Conservation (phyloP, 2,797 vertebrate species). For the Petrocephalus sullivani region DNA sequence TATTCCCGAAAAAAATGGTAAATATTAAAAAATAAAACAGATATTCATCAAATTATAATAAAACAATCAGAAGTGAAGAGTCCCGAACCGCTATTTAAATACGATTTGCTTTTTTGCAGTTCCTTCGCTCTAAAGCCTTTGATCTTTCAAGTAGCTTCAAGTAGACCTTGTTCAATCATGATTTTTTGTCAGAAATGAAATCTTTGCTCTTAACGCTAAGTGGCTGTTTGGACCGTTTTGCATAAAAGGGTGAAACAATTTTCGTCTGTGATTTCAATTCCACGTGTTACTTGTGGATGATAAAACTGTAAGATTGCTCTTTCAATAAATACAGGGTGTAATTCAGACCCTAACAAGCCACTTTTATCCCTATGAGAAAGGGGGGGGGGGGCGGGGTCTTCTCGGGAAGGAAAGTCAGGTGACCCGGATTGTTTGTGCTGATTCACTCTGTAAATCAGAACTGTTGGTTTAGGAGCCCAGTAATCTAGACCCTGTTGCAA, state of each 20-base stretch:
- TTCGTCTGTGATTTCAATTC: background rate
- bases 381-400: background rate
- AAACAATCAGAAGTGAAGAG: too few species aligned
- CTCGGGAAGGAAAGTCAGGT: background rate
- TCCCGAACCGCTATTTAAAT: background rate
- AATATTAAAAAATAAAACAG: too few species aligned
- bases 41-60: too few species aligned
- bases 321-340: background rate
- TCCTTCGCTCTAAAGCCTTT: background rate
- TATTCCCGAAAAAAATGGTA: background rate
- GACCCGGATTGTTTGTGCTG: background rate
- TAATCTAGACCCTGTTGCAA: background rate
- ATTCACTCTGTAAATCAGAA: background rate
- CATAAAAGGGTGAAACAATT: background rate
- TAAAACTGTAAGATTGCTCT: background rate
- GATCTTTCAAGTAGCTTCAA: background rate
- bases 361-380: background rate
- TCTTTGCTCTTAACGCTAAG: background rate
- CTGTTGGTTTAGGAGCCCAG: background rate
- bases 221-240: background rate
- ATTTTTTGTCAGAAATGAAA: background rate
- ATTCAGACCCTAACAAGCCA: background rate
- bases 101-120: background rate
- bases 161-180: background rate
- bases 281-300: background rate